These are phyloP conservation scores for Sternarchorhynchus goeldii DNA, from an alignment of 2,797 vertebrate genomes.

Conservation along the genomic window DNA sequence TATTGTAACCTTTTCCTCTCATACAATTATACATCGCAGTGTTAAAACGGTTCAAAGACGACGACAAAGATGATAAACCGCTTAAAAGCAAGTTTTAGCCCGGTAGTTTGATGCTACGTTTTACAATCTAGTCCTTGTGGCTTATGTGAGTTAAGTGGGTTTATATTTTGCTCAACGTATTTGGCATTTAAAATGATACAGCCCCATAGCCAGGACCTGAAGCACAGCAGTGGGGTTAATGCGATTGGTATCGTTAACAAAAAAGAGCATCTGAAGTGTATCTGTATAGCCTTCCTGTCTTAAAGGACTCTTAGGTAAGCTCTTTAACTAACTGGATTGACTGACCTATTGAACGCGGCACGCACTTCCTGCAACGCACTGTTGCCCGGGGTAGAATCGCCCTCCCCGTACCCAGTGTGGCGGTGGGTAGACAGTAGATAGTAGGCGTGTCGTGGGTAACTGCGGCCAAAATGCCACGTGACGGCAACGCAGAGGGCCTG, in stretches of 20 bases:
- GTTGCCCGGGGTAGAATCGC: neutral
- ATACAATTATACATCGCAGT: too few relatives aligned
- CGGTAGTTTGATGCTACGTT: too few relatives aligned
- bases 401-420: slow-evolving; percentile 2
- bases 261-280: neutral
- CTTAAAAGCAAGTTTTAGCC: too few relatives aligned
- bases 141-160: too few relatives aligned
- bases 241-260: neutral
- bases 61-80: too few relatives aligned
- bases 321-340: neutral
- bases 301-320: neutral
- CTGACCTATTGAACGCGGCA: neutral
- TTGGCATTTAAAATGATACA: too few relatives aligned
- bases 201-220: too few relatives aligned
- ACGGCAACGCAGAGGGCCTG: slow-evolving; percentile 26
- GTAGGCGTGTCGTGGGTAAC: slow-evolving; percentile 39
- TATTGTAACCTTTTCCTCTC: too few relatives aligned
- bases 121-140: too few relatives aligned
- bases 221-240: neutral
- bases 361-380: neutral
- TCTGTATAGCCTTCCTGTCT: neutral
- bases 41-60: too few relatives aligned
- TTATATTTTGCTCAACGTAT: too few relatives aligned
- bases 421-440: neutral
- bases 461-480: slow-evolving; percentile 41